Conservation (phyloP, 2,888 invertebrate genomes). For the Troilus luridus region DNA sequence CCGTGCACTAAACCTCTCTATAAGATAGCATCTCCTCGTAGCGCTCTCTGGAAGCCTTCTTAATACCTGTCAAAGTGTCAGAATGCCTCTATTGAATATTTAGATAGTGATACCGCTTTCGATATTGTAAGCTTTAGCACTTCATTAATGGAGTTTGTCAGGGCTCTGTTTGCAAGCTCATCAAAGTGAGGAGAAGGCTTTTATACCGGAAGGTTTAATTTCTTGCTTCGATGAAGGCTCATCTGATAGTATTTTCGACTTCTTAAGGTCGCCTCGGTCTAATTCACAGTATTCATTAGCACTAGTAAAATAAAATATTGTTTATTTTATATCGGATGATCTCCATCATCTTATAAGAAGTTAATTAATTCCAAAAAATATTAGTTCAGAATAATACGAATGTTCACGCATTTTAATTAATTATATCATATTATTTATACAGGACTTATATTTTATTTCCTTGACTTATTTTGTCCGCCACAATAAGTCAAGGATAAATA, state of each 20-base stretch:
- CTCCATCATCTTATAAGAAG: neutral
- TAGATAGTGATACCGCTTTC: conserved; percentile 49
- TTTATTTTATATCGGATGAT: neutral
- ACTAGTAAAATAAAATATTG: neutral
- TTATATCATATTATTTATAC: no score
- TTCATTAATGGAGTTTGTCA: conserved; percentile 48
- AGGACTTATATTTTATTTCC: no score
- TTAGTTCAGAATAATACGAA: neutral
- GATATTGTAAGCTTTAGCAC: conserved; percentile 46
- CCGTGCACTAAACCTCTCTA: conserved; percentile 40
- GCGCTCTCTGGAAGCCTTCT: conserved; percentile 43
- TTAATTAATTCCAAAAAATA: neutral
- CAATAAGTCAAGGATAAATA: no score
- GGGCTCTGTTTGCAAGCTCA: neutral
- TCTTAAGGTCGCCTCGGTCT: neutral
- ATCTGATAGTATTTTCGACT: neutral
- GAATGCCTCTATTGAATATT: conserved; percentile 39
- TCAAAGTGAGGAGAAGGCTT: neutral
- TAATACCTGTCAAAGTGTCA: conserved; percentile 50
- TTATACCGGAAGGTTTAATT: neutral
- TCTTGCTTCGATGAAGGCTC: neutral
- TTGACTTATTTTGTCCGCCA: no score
- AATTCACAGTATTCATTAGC: neutral
- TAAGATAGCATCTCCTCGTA: conserved; percentile 11
- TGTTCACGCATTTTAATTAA: neutral